Percentiles rank a stretch among this genome's conserved stretches.
Conservation (phyloP, 2,888 invertebrate species). For the Apamea crenata region DNA sequence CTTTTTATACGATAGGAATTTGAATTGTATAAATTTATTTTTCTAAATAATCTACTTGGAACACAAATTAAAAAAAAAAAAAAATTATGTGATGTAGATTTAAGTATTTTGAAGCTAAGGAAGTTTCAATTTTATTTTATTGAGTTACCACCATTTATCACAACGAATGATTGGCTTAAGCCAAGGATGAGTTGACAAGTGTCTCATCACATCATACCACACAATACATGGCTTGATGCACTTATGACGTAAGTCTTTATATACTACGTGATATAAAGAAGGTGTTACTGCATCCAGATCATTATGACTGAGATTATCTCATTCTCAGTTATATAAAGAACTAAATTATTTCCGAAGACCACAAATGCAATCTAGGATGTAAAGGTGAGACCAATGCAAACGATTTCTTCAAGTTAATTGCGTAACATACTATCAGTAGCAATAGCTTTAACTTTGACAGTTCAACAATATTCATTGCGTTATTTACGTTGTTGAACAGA, state of each 20-base stretch:
- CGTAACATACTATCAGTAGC: too few species aligned
- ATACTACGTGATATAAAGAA: constrained; percentile 17
- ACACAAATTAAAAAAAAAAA: too few species aligned
- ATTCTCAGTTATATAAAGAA: constrained; percentile 21
- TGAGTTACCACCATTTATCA: background rate
- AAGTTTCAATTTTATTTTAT: background rate
- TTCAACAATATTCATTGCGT: too few species aligned
- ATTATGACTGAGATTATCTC: constrained; percentile 4
- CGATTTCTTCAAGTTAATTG: too few species aligned
- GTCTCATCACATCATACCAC: background rate
- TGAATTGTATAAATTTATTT: too few species aligned
- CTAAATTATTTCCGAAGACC: constrained; percentile 12
- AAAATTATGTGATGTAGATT: too few species aligned
- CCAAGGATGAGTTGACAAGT: background rate
- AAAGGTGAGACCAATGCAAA: too few species aligned
- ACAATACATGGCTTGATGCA: background rate
- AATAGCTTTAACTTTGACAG: too few species aligned
- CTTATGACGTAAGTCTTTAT: constrained; percentile 10
- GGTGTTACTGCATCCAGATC: constrained; percentile 11
- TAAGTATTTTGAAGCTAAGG: background rate
- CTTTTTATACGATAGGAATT: too few species aligned
- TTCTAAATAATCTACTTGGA: too few species aligned
- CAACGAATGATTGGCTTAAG: background rate
- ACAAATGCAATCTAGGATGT: background rate
- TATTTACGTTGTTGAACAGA: too few species aligned